Conservation (phyloP, 2,888 invertebrate genomes). For the Sarcophaga variegata region DNA sequence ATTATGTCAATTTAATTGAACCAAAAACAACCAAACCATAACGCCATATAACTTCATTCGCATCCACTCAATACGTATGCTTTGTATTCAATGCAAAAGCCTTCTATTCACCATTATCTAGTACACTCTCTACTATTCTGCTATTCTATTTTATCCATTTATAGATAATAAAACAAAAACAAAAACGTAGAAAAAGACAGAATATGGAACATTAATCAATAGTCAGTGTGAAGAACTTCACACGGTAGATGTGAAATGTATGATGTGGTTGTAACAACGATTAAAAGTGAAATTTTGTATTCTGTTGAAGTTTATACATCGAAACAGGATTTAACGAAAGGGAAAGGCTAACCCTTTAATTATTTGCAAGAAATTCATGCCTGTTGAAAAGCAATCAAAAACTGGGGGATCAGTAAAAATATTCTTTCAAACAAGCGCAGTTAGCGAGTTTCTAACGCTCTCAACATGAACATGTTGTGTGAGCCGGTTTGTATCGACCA, state of each 20-base stretch:
- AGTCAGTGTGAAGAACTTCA: background rate
- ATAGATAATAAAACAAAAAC: background rate
- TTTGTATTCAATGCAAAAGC: background rate
- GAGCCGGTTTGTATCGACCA: too few species aligned
- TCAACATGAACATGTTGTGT: too few species aligned
- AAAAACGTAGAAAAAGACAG: background rate
- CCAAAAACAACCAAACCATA: constrained; percentile 26
- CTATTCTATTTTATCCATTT: constrained; percentile 2
- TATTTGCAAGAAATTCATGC: too few species aligned
- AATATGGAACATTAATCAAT: constrained; percentile 10
- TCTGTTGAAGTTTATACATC: too few species aligned
- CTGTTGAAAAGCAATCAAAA: too few species aligned
- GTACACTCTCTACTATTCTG: background rate
- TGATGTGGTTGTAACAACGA: background rate
- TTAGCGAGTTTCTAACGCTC: too few species aligned
- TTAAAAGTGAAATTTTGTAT: background rate
- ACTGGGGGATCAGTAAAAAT: too few species aligned
- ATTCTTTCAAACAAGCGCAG: too few species aligned
- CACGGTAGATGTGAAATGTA: background rate
- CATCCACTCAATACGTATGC: background rate
- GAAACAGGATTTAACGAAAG: too few species aligned
- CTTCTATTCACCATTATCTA: background rate
- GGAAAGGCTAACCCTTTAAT: too few species aligned
- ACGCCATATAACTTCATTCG: constrained; percentile 44
- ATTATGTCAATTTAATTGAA: constrained; percentile 58